Evolutionary conservation across 2,113 vertebrate genomes (phyloP).

Genomic region (Sylvia atricapilla): DNA sequence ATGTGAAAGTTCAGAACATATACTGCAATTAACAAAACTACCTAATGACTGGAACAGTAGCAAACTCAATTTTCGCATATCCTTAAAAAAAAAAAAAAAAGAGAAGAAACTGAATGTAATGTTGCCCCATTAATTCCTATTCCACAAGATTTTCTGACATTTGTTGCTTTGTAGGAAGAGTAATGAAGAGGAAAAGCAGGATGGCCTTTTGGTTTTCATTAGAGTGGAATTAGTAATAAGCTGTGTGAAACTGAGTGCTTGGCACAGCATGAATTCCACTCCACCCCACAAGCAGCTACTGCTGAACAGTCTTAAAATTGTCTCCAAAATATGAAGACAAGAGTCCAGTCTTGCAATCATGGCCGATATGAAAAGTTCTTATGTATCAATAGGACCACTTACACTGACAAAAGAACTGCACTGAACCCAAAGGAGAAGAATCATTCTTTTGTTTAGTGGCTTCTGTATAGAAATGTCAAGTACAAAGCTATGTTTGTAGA

Average conservation of each 20-base stretch:
- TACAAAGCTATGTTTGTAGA: neutral
- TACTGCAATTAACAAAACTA: neutral
- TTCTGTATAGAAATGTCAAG: neutral
- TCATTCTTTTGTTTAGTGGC: neutral
- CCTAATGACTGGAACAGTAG: neutral
- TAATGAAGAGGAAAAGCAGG: neutral
- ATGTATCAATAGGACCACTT: neutral
- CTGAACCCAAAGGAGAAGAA: neutral
- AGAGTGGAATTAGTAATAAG: neutral
- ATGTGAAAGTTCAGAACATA: neutral
- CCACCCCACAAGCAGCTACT: neutral
- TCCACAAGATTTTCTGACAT: neutral
- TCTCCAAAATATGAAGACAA: neutral
- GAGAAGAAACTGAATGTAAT: neutral
- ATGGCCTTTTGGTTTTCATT: neutral
- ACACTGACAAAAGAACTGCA: neutral
- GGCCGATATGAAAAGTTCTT: neutral
- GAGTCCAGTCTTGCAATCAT: neutral
- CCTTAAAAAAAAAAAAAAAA: neutral
- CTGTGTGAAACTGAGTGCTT: neutral
- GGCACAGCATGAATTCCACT: neutral
- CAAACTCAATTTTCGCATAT: neutral
- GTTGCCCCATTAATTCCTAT: neutral
- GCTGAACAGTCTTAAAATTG: neutral
- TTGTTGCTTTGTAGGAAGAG: neutral